phyloP scores from a whole-genome alignment of 2,888 invertebrate species.

The Andrena haemorrhoa region DNA sequence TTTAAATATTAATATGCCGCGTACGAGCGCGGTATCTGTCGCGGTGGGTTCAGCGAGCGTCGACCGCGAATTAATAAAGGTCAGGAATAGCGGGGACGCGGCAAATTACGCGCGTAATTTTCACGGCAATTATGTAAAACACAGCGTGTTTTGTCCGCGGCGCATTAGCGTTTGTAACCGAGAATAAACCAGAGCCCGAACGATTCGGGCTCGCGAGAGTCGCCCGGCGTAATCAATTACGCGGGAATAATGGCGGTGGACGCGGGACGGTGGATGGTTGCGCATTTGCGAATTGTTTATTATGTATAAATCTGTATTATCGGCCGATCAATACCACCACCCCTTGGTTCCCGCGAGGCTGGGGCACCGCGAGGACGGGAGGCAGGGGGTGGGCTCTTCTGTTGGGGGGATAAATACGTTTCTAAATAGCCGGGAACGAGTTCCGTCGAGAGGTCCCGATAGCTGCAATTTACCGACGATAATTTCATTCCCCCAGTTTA shows the following conservation, averaged over 20 bases:
- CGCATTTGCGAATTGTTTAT: slow-evolving; percentile 59
- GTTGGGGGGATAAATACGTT: slow-evolving; percentile 28
- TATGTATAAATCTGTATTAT: slow-evolving; percentile 49
- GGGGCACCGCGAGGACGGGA: neutral
- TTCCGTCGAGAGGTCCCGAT: slow-evolving; percentile 14
- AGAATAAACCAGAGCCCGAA: slow-evolving; percentile 39
- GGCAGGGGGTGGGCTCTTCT: neutral
- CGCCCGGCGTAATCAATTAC: slow-evolving; percentile 50
- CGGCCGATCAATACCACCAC: slow-evolving; percentile 9
- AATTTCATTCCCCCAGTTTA: slow-evolving; percentile 34
- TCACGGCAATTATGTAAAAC: slow-evolving; percentile 62
- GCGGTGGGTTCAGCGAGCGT: slow-evolving; percentile 15
- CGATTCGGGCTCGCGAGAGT: slow-evolving; percentile 48
- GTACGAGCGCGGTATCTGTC: neutral
- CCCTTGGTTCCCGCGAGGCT: neutral
- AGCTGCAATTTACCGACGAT: slow-evolving; percentile 30
- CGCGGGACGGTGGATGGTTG: slow-evolving; percentile 35
- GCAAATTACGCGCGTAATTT: slow-evolving; percentile 57
- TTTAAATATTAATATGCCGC: slow-evolving; percentile 33
- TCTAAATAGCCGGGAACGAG: slow-evolving; percentile 1
- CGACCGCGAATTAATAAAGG: slow-evolving; percentile 52
- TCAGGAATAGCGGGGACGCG: slow-evolving; percentile 48
- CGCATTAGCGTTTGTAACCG: slow-evolving; percentile 31
- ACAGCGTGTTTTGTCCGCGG: slow-evolving; percentile 25
- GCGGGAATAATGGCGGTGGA: slow-evolving; percentile 50